phyloP scores from a whole-genome alignment of 2,113 vertebrate species.

The Stigmatopora nigra region DNA sequence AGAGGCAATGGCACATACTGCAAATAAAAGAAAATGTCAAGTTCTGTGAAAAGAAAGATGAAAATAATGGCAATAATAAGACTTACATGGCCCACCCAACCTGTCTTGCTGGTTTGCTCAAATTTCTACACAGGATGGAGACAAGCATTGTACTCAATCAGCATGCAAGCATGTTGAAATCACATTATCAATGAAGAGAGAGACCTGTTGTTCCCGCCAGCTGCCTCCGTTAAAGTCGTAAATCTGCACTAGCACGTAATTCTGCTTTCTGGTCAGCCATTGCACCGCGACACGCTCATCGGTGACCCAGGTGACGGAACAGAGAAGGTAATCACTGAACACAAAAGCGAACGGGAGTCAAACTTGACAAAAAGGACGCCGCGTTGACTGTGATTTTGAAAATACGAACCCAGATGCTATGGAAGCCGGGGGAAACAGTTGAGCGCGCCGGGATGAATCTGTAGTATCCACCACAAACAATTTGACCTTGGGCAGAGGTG shows the following conservation, averaged over 20 bases:
- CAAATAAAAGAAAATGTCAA: slow-evolving; percentile 39
- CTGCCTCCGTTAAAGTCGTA: slow-evolving; percentile 77
- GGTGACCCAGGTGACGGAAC: slow-evolving; percentile 87
- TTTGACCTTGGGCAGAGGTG: slow-evolving; percentile 78
- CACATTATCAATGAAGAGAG: slow-evolving; percentile 4
- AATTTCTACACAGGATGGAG: slow-evolving; percentile 69
- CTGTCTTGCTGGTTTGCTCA: slow-evolving; percentile 82
- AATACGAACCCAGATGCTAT: slow-evolving; percentile 74
- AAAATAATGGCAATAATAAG: neutral
- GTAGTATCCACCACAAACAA: slow-evolving; percentile 79
- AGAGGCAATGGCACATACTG: slow-evolving; percentile 84
- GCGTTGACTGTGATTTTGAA: neutral
- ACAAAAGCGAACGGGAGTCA: slow-evolving; percentile 35
- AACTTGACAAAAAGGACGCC: neutral
- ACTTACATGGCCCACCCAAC: slow-evolving; percentile 94
- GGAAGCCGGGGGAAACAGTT: slow-evolving; percentile 74
- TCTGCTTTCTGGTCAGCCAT: slow-evolving; percentile 87
- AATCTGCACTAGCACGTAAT: slow-evolving; percentile 80
- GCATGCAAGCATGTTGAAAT: neutral
- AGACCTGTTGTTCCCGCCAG: slow-evolving; percentile 83
- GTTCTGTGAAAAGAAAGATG: neutral
- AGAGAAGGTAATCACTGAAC: slow-evolving; percentile 87
- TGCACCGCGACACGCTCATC: slow-evolving; percentile 83
- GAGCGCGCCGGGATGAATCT: slow-evolving; percentile 55
- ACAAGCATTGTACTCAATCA: slow-evolving; percentile 1